Base-by-base conservation (phyloP, 2,113 vertebrate genomes). In the Lethenteron camtschaticum region DNA sequence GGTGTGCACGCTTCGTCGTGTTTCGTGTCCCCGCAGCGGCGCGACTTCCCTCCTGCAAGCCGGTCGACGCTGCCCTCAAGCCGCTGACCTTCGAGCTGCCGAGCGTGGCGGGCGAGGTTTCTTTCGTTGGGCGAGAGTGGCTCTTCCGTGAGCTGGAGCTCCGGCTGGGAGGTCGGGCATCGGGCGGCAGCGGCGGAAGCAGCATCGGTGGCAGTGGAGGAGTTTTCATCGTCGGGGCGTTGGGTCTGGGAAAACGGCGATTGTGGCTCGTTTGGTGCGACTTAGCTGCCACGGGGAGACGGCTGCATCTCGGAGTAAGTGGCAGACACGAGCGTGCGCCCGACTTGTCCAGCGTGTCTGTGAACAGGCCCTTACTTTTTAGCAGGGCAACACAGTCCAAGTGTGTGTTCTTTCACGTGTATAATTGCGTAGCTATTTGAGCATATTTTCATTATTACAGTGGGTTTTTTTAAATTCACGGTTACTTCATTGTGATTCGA, bases 61-160 rank as follows among this genome's bases (percentile, higher is more conserved):
- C 90, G 14, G 86, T 85, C 76, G 91, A 96, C 80, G 92, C 96
- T 81, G 80, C 96, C 83, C 82, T 96, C 77, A 97, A 97, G 79
- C 94, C 94, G 0, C 76, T 97, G 63, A 75, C 96, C 75, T 99
- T 99, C 41, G 94, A 99, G 79, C 91, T 99, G 70, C 91, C 94
- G 57, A 99, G 94, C 81, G 89, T 99, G 80, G 96, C 94, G 58
- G 95, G 85, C 10, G 94, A 99, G 77, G 90, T 89, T 0, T 89
- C 96, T 79, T 96, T 99, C 68, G 83, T 99, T 76, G 90, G 90
- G 72, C 84, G 94, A 57, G 88, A 94, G 66, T 96, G 94, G 94
- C 83, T 99, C 66, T 99, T 99, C 76, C 81, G 86, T 56, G 76
- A 79, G 68, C 82, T 95, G 73, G 88, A 95, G 74, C 86, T 86